A percentile compares a stretch with the other conserved stretches of the same genome.
phyloP scores from a whole-genome alignment of 2,797 vertebrate genomes.

The Pseudochromis fuscus region DNA sequence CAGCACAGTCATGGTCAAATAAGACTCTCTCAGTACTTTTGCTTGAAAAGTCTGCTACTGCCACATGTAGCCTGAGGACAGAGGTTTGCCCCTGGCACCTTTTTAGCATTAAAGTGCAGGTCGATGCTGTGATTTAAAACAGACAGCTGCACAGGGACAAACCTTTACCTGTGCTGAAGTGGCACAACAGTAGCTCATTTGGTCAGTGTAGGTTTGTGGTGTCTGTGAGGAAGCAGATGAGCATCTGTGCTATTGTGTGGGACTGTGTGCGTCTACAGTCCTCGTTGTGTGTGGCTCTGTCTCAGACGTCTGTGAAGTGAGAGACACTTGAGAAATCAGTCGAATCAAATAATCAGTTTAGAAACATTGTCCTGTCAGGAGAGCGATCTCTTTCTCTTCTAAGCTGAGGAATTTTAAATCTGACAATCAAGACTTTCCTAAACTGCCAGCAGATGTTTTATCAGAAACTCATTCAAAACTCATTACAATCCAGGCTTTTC shows the following conservation, averaged over 20 bases:
- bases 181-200: too few species aligned
- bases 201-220: background rate
- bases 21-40: background rate
- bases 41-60: background rate
- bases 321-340: slow-evolving; percentile 2
- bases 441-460: background rate
- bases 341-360: background rate
- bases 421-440: background rate
- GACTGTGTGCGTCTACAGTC: too few species aligned
- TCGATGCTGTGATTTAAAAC: too few species aligned
- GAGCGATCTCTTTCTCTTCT: background rate
- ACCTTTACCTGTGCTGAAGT: too few species aligned
- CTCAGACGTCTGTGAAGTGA: background rate
- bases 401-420: background rate
- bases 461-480: background rate
- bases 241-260: background rate
- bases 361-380: background rate
- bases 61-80: background rate
- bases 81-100: too few species aligned
- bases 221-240: background rate
- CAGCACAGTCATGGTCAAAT: background rate
- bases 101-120: too few species aligned
- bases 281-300: background rate
- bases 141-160: too few species aligned
- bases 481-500: background rate